Conservation (phyloP, 2,888 invertebrate species). For the Synanthedon formicaeformis region DNA sequence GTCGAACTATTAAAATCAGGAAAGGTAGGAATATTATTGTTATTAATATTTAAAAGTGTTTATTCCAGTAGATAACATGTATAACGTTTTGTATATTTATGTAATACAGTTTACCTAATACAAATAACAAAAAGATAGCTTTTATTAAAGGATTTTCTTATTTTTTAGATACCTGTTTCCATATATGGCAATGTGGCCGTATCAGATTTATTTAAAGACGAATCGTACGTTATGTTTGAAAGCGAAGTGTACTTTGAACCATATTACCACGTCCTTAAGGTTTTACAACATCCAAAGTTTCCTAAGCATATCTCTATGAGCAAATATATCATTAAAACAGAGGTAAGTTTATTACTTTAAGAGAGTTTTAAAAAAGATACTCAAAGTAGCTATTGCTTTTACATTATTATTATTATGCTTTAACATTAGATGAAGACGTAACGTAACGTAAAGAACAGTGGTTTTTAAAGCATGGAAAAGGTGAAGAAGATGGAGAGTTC, state of each 20-base stretch:
- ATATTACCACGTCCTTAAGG: conserved; percentile 78
- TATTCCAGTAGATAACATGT: no score
- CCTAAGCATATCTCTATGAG: conserved; percentile 74
- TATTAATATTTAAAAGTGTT: no score
- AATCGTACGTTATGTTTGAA: conserved; percentile 75
- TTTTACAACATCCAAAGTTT: conserved; percentile 70
- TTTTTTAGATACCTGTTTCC: conserved; percentile 36
- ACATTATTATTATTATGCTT: no score
- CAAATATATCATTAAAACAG: conserved; percentile 74
- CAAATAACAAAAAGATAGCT: no score
- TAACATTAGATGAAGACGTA: no score
- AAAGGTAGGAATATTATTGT: conserved; percentile 23
- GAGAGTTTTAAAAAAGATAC: no score
- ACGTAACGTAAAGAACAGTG: no score
- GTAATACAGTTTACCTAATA: no score
- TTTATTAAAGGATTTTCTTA: no score
- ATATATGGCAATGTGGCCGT: conserved; percentile 20
- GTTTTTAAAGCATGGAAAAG: no score
- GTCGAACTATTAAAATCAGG: conserved; percentile 27
- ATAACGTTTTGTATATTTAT: no score
- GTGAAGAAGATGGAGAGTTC: conserved; percentile 55
- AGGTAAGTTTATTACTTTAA: conserved; percentile 32
- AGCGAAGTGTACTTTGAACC: conserved; percentile 85
- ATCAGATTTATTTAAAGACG: conserved; percentile 20
- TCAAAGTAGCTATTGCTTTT: no score